A percentile compares a stretch with the other conserved stretches of the same genome.
These are phyloP conservation scores for Palythoa heliodiscus DNA, from an alignment of 92 coral and sea anemone species.

Conservation along the genomic window DNA sequence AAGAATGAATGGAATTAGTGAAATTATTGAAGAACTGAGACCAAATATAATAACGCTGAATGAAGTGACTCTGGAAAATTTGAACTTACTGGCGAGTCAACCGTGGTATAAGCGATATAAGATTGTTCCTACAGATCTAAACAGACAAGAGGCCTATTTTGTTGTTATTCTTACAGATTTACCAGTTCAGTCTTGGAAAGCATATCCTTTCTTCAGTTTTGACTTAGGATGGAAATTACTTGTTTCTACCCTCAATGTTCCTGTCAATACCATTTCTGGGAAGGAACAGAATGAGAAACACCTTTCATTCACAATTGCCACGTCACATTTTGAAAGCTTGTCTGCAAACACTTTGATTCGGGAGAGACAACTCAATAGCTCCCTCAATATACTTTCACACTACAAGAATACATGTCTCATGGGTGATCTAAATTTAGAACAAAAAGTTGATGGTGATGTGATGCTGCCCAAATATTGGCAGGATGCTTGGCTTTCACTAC, in stretches of 20 bases:
- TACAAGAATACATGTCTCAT: slow-evolving; percentile 63
- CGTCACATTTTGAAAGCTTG: slow-evolving; percentile 68
- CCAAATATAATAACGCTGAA: slow-evolving; percentile 71
- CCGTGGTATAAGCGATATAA: slow-evolving; percentile 18
- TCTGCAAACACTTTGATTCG: slow-evolving; percentile 48
- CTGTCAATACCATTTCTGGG: neutral
- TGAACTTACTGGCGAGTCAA: slow-evolving; percentile 41
- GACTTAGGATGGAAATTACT: slow-evolving; percentile 59
- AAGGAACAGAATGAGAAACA: neutral
- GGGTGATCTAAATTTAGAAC: slow-evolving; percentile 76
- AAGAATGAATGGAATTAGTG: slow-evolving; percentile 66
- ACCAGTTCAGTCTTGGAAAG: slow-evolving; percentile 57
- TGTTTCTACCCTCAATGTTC: slow-evolving; percentile 48
- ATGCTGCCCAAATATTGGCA: slow-evolving; percentile 63
- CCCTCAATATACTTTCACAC: slow-evolving; percentile 49
- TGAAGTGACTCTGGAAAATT: slow-evolving; percentile 64
- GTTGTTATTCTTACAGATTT: slow-evolving; percentile 58
- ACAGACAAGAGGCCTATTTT: slow-evolving; percentile 46
- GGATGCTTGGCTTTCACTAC: slow-evolving; percentile 67
- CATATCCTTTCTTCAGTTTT: slow-evolving; percentile 56
- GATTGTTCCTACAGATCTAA: slow-evolving; percentile 20
- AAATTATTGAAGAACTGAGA: slow-evolving; percentile 43
- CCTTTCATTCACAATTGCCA: slow-evolving; percentile 57
- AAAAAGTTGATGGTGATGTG: slow-evolving; percentile 68
- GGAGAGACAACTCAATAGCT: slow-evolving; percentile 58